Evolutionary conservation across 2,113 vertebrate species (phyloP).

Genomic region (Tautogolabrus adspersus): DNA sequence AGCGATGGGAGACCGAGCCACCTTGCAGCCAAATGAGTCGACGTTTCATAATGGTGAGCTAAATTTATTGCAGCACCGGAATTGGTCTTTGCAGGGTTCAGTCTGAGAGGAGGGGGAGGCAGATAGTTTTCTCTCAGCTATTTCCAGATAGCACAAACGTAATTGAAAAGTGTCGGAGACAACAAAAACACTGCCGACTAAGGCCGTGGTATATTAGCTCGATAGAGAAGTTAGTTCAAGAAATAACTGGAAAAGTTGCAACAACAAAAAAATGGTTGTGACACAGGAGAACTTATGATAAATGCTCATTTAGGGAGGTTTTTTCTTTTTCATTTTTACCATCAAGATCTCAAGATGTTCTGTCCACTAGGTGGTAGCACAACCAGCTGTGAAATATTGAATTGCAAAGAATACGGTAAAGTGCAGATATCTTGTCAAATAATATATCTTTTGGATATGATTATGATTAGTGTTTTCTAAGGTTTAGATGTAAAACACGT

Average conservation of each 20-base stretch:
- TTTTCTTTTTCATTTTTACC: not conserved
- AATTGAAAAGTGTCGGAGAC: conserved; percentile 44
- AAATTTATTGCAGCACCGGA: conserved; percentile 50
- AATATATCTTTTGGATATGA: too few species aligned
- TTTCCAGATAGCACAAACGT: conserved; percentile 46
- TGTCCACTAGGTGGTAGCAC: too few species aligned
- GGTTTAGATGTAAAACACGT: too few species aligned
- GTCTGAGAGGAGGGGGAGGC: conserved; percentile 33
- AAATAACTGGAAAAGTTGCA: conserved; percentile 31
- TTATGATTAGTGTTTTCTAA: too few species aligned
- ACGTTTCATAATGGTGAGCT: conserved; percentile 60
- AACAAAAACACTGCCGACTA: conserved; percentile 24
- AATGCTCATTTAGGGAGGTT: not conserved
- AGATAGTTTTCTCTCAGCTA: conserved; percentile 40
- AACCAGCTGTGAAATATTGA: too few species aligned
- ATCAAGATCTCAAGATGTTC: too few species aligned
- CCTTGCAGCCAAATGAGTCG: conserved; percentile 54
- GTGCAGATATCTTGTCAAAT: too few species aligned
- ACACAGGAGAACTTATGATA: not conserved
- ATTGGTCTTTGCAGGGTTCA: conserved; percentile 53
- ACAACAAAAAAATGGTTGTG: conserved; percentile 14
- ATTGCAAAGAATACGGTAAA: too few species aligned
- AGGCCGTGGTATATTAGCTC: conserved; percentile 8
- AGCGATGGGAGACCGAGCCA: conserved; percentile 53
- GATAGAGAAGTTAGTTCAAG: conserved; percentile 22